Conservation (phyloP, 2,888 invertebrate genomes). For the Nudaria mundana region DNA sequence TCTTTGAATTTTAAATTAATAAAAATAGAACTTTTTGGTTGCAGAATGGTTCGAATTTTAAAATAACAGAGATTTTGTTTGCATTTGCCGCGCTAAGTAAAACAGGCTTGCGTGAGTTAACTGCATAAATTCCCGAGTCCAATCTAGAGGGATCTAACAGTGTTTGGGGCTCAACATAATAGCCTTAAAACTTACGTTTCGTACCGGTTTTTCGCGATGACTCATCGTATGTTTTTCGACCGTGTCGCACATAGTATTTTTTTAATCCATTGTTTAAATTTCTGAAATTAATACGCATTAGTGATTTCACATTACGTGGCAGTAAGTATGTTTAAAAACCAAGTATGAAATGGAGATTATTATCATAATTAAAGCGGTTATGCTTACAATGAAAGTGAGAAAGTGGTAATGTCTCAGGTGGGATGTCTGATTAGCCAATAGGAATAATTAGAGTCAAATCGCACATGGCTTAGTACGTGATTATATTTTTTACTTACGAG, state of each 20-base stretch:
- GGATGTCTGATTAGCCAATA: neutral
- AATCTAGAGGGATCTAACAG: neutral
- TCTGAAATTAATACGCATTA: slow-evolving; percentile 1
- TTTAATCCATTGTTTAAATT: neutral
- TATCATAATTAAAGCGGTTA: slow-evolving; percentile 1
- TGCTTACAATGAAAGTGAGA: neutral
- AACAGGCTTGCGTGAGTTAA: slow-evolving; percentile 20
- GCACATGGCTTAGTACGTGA: too few species aligned
- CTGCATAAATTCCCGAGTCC: slow-evolving; percentile 10
- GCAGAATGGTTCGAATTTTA: neutral
- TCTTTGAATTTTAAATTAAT: too few species aligned
- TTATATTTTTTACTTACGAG: too few species aligned
- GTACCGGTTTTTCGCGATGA: slow-evolving; percentile 16
- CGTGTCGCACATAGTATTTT: neutral
- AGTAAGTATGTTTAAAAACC: neutral
- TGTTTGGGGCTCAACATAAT: slow-evolving; percentile 3
- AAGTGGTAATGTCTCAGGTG: too few species aligned
- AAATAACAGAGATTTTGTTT: too few species aligned
- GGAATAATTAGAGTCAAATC: too few species aligned
- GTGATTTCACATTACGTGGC: neutral
- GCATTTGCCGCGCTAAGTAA: neutral
- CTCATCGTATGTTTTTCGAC: slow-evolving; percentile 11
- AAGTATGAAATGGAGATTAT: neutral
- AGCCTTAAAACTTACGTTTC: slow-evolving; percentile 18
- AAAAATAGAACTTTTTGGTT: too few species aligned